phyloP scores from a whole-genome alignment of 2,888 invertebrate genomes.

The Trichacis sp. region DNA sequence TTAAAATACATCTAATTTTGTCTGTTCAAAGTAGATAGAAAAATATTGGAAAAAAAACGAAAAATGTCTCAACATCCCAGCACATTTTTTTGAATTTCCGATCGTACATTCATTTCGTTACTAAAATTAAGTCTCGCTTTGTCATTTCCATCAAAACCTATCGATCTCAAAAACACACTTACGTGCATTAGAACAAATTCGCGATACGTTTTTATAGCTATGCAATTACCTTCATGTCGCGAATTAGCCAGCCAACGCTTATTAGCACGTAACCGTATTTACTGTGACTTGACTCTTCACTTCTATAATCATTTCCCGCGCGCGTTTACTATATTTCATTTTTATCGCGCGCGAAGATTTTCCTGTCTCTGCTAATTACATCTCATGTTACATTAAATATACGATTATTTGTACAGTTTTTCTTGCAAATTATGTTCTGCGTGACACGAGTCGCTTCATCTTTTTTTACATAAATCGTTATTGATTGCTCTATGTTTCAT shows the following conservation, averaged over 20 bases:
- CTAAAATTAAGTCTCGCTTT: too few relatives aligned
- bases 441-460: slow-evolving; percentile 21
- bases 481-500: slow-evolving; percentile 25
- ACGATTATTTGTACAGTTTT: slow-evolving; percentile 25
- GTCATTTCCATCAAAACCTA: too few relatives aligned
- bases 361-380: slow-evolving; percentile 38
- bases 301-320: slow-evolving; percentile 42
- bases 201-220: slow-evolving; percentile 40
- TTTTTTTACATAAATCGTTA: slow-evolving; percentile 21
- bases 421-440: slow-evolving; percentile 17
- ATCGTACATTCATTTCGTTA: too few relatives aligned
- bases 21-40: too few relatives aligned
- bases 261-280: slow-evolving; percentile 43
- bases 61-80: too few relatives aligned
- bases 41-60: too few relatives aligned
- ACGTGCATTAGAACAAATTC: slow-evolving; percentile 35
- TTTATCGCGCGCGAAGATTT: slow-evolving; percentile 24
- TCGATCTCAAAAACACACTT: too few relatives aligned
- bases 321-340: slow-evolving; percentile 42
- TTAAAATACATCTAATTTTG: too few relatives aligned
- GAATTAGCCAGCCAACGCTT: slow-evolving; percentile 37
- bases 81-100: too few relatives aligned
- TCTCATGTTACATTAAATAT: slow-evolving; percentile 16
- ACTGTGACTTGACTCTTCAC: slow-evolving; percentile 34
- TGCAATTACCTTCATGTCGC: slow-evolving; percentile 26